Evolutionary conservation across 2,113 vertebrate genomes (phyloP), one percentile per base, ranked within the genome.

Genomic region (Nycticebus coucang): DNA sequence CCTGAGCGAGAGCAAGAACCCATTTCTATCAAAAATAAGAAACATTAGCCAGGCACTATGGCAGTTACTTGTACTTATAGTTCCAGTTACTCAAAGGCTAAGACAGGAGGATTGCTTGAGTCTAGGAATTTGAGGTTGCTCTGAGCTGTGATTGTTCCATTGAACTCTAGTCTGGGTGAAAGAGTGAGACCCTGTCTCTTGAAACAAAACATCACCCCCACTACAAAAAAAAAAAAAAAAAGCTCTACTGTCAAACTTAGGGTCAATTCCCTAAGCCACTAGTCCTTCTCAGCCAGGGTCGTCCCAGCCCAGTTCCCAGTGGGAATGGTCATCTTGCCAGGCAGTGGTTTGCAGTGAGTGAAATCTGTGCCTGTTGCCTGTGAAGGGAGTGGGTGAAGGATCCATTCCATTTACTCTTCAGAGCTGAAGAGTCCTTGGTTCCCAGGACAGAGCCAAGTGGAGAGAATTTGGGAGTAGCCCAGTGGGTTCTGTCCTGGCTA

Each of bases 311-410:
- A 7, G 28, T 35, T 81, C 26, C 62, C 28, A 2, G 7, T 53
- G 74, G 24, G 21, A 60, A 24, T 53, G 57, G 26, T 37, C 41
- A 22, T 72, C 5, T 91, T 33, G 0, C 64, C 82, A 60, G 55
- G 14, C 35, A 37, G 17, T 53, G 86, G 66, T n/a, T 80, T 68
- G 59, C 53, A 35, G 0, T 24, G 59, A 50, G 57, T 4, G 7
- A 89, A 64, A 37, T 26, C 68, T 7, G 1, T 30, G 64, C 28
- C 41, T 0, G 0, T 1, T 30, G 64, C 28, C 41, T 0, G 0
- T 18, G 79, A 77, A 85, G 66, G 77, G 55, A 35, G 33, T 21
- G 13, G 37, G 55, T 37, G 1, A 59, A 50, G 14, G 41, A 55
- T 50, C 17, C 8, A 15, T 53, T 33, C 57, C 57, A 19, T 71